A percentile compares a stretch with the other conserved stretches of the same genome.
Evolutionary conservation across 2,113 vertebrate genomes (phyloP).

Genomic region (Collichthys lucidus): DNA sequence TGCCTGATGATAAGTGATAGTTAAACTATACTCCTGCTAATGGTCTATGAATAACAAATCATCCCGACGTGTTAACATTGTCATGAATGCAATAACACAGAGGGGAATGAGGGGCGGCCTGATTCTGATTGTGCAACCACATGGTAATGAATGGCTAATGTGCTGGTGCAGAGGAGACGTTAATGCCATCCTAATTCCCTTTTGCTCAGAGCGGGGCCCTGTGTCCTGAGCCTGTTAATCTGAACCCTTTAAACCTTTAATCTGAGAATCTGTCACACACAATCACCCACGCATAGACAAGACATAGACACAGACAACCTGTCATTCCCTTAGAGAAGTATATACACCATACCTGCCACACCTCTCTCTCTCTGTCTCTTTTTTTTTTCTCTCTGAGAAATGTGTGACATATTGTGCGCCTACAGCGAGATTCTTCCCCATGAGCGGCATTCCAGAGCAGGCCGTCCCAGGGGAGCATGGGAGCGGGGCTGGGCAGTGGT

Average conservation of each 20-base stretch:
- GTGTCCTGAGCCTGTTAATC: constrained; percentile 76
- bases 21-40: constrained; percentile 57
- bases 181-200: constrained; percentile 74
- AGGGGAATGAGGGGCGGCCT: constrained; percentile 58
- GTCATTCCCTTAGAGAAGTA: constrained; percentile 45
- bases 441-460: constrained; percentile 85
- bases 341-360: constrained; percentile 63
- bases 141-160: constrained; percentile 75
- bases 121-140: constrained; percentile 66
- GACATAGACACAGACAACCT: constrained; percentile 48
- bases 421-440: constrained; percentile 85
- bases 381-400: constrained; percentile 56
- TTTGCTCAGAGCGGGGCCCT: constrained; percentile 49
- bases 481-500: constrained; percentile 60
- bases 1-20: constrained; percentile 29
- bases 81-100: constrained; percentile 62
- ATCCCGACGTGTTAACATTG: constrained; percentile 60
- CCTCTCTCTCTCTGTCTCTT: constrained; percentile 45
- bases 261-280: constrained; percentile 58
- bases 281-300: constrained; percentile 2
- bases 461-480: constrained; percentile 71
- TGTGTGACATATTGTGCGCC: constrained; percentile 83
- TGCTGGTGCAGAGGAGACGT: constrained; percentile 66
- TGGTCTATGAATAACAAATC: constrained; percentile 67
- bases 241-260: constrained; percentile 74